A percentile compares a stretch with the other conserved stretches of the same genome.
These are phyloP conservation scores for Carassius carassius DNA, from an alignment of 2,113 vertebrate species.

Conservation along the genomic window DNA sequence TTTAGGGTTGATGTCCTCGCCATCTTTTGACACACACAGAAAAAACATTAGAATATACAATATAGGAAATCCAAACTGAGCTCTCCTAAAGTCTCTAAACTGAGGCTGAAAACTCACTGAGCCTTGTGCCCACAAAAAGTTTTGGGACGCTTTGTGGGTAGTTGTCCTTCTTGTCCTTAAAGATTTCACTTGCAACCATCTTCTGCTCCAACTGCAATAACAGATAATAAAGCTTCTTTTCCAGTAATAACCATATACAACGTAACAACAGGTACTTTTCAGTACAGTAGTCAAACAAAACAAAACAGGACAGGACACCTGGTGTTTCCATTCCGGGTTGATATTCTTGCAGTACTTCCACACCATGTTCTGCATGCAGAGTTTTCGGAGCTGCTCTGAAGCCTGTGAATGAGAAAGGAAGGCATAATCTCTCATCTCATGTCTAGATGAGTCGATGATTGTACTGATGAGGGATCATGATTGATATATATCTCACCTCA, in stretches of 20 bases:
- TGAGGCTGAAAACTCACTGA: slow-evolving; percentile 78
- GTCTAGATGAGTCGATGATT: not conserved
- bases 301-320: slow-evolving; percentile 74
- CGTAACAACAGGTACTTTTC: slow-evolving; percentile 80
- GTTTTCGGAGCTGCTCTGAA: slow-evolving; percentile 82
- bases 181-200: slow-evolving; percentile 92
- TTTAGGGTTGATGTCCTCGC: slow-evolving; percentile 90
- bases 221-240: not conserved
- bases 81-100: not conserved
- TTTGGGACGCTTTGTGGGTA: slow-evolving; percentile 97
- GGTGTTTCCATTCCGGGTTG: slow-evolving; percentile 93
- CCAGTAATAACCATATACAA: not conserved
- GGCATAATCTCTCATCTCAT: not conserved
- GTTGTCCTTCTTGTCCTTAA: slow-evolving; percentile 98
- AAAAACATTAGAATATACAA: not conserved
- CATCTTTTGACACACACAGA: slow-evolving; percentile 69
- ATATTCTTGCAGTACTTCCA: slow-evolving; percentile 97
- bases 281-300: too few species aligned
- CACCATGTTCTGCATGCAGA: slow-evolving; percentile 98
- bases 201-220: slow-evolving; percentile 90
- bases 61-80: not conserved
- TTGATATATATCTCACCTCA: slow-evolving; percentile 75
- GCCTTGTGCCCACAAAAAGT: slow-evolving; percentile 91
- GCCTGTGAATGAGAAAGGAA: slow-evolving; percentile 71
- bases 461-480: not conserved